phyloP scores from a whole-genome alignment of 2,888 invertebrate genomes.

The Mesochorus sp. region DNA sequence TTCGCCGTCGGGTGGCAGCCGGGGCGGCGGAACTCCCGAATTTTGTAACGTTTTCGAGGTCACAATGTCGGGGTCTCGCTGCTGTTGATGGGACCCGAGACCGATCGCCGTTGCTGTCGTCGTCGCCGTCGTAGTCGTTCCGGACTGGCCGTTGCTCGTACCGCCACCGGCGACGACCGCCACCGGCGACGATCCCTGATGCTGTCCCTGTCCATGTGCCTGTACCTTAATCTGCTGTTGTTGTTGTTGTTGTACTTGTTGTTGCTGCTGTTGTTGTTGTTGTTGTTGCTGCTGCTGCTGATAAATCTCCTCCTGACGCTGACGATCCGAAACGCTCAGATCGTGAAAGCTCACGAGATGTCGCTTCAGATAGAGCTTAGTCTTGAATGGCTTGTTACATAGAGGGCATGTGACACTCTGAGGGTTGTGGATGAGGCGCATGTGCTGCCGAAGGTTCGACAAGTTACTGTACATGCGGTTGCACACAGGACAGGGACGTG shows the following conservation, averaged over 20 bases:
- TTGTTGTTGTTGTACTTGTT: slow-evolving; percentile 70
- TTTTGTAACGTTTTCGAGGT: slow-evolving; percentile 15
- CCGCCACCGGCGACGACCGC: neutral
- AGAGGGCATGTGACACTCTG: slow-evolving; percentile 85
- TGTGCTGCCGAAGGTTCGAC: slow-evolving; percentile 86
- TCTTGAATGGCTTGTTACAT: slow-evolving; percentile 86
- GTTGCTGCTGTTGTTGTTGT: slow-evolving; percentile 74
- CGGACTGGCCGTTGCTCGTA: slow-evolving; percentile 17
- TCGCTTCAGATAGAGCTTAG: slow-evolving; percentile 85
- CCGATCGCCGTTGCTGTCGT: slow-evolving; percentile 13
- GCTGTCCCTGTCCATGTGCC: slow-evolving; percentile 56
- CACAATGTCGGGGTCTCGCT: slow-evolving; percentile 28
- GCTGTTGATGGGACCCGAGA: slow-evolving; percentile 45
- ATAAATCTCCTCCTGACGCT: slow-evolving; percentile 80
- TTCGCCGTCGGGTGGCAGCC: slow-evolving; percentile 58
- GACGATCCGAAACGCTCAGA: slow-evolving; percentile 79
- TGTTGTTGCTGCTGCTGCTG: slow-evolving; percentile 78
- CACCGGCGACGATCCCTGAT: slow-evolving; percentile 44
- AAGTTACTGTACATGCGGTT: slow-evolving; percentile 87
- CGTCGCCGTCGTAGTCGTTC: slow-evolving; percentile 7
- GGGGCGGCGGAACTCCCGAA: slow-evolving; percentile 51
- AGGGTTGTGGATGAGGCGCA: slow-evolving; percentile 87
- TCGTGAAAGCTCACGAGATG: slow-evolving; percentile 85
- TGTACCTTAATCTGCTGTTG: slow-evolving; percentile 64
- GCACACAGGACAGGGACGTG: slow-evolving; percentile 86